Base-by-base conservation (phyloP, 2,113 vertebrate species). In the Rhinichthys klamathensis region DNA sequence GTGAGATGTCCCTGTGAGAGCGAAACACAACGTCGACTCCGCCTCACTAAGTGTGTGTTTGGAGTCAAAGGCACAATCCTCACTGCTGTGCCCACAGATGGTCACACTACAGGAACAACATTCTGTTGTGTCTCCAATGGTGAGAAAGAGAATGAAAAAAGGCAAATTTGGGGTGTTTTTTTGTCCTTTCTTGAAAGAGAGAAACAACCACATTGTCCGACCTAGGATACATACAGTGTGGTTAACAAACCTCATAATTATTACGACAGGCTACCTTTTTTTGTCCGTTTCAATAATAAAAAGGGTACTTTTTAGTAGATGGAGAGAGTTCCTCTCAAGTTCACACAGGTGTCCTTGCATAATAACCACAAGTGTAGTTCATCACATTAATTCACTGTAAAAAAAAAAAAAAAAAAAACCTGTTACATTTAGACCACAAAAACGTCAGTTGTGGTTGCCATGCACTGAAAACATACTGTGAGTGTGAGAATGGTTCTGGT, bases 41-140 rank as follows among this genome's bases (percentile, higher is more conserved):
- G 27, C 54, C 67, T 78, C 44, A 18, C 25, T 91, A 87, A 93
- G 90, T 88, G 87, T 89, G 32, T 90, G 87, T 89, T 92, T 88
- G 58, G 73, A 80, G 86, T 54, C 80, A 86, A 81, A 87, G 44
- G 73, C 90, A 89, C 0, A 32, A 73, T 80, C 80, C 63, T 15
- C 72, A 54, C 87, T 85, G 60, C 82, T 84, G 83, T 91, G 78
- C n/a, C 69, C 13, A 38, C 56, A 89, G 84, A 69, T 88, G 80
- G 80, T 85, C 78, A 85, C 89, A 67, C 86, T 86, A 35, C 82
- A 51, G 61, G 72, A 44, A 38, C 76, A 35, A 25, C 25, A 15
- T 38, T 72, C 54, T 78, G 63, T 78, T 80, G 41, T 63, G 69
- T 67, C 73, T 38, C 67, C 67, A 83, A n/a, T 72, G 65, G 63